Evolutionary conservation across 2,113 vertebrate genomes (phyloP).

Genomic region (Ictidomys tridecemlineatus): DNA sequence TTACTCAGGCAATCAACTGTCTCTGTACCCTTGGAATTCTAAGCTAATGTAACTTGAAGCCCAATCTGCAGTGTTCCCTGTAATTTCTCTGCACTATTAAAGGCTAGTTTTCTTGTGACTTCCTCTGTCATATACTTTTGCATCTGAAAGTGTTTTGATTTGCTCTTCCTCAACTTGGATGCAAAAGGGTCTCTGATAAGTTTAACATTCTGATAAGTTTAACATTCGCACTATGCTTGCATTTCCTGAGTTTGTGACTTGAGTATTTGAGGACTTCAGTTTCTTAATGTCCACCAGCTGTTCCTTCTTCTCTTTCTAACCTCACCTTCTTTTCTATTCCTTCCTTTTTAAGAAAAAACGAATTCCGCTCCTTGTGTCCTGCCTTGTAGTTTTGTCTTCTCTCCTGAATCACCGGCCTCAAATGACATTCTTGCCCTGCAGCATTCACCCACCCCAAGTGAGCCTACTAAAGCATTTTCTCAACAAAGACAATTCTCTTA

Average conservation of each 20-base stretch:
- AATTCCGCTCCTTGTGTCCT: not conserved
- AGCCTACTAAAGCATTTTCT: conserved; percentile 51
- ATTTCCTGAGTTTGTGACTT: conserved; percentile 27
- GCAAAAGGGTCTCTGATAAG: conserved; percentile 15
- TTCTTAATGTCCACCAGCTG: not conserved
- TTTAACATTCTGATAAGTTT: not conserved
- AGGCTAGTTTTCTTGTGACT: not conserved
- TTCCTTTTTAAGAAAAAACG: conserved; percentile 38
- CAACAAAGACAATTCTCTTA: conserved; percentile 67
- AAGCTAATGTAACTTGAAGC: not conserved
- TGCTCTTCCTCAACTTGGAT: not conserved
- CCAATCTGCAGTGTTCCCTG: not conserved
- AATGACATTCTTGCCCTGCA: conserved; percentile 31
- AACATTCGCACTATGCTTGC: not conserved
- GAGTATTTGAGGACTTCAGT: not conserved
- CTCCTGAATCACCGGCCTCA: conserved; percentile 45
- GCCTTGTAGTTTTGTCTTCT: conserved; percentile 1
- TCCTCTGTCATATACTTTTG: not conserved
- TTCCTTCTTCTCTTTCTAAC: not conserved
- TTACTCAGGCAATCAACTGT: not conserved
- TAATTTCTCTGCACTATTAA: not conserved
- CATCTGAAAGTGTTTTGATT: not conserved
- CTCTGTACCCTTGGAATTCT: not conserved
- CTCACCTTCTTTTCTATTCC: not conserved
- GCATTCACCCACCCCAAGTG: not conserved